A percentile compares a stretch with the other conserved stretches of the same genome.
Conservation (phyloP, 53 echinoderm and acorn worm genomes). For the Actinopyga echinites region DNA sequence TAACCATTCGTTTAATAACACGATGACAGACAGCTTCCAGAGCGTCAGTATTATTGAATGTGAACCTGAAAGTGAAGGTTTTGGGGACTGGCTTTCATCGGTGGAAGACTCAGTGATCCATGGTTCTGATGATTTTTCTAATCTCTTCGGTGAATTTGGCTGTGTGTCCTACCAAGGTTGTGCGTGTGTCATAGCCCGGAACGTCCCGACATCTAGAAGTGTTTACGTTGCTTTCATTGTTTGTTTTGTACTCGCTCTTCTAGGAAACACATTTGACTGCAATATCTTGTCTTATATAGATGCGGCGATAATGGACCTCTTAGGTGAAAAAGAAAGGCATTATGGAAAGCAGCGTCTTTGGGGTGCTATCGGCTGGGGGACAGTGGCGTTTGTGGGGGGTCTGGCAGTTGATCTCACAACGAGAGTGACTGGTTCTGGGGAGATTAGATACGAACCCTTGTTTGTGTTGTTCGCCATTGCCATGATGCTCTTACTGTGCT, state of each 20-base stretch:
- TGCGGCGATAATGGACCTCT: conserved; percentile 53
- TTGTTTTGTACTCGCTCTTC: conserved; percentile 32
- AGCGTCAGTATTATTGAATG: no score
- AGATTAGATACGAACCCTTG: conserved; percentile 54
- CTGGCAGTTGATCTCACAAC: conserved; percentile 61
- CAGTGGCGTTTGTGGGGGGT: conserved; percentile 72
- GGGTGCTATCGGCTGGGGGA: conserved; percentile 89
- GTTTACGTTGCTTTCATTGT: conserved; percentile 15
- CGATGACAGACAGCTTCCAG: no score
- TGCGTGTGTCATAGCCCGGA: no score
- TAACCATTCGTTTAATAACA: no score
- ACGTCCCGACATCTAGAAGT: no score
- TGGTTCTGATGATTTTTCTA: no score
- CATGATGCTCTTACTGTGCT: conserved; percentile 28
- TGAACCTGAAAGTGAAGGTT: no score
- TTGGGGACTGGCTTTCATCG: no score
- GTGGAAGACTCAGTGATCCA: no score
- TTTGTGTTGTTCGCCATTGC: conserved; percentile 66
- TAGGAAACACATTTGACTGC: conserved; percentile 47
- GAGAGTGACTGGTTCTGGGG: neutral
- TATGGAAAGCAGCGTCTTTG: conserved; percentile 83
- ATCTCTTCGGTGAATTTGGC: no score
- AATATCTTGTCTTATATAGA: conserved; percentile 52
- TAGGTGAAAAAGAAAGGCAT: conserved; percentile 35
- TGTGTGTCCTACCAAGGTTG: no score